A percentile compares a stretch with the other conserved stretches of the same genome.
phyloP scores from a whole-genome alignment of 2,797 vertebrate species.

The Zalophus californianus region DNA sequence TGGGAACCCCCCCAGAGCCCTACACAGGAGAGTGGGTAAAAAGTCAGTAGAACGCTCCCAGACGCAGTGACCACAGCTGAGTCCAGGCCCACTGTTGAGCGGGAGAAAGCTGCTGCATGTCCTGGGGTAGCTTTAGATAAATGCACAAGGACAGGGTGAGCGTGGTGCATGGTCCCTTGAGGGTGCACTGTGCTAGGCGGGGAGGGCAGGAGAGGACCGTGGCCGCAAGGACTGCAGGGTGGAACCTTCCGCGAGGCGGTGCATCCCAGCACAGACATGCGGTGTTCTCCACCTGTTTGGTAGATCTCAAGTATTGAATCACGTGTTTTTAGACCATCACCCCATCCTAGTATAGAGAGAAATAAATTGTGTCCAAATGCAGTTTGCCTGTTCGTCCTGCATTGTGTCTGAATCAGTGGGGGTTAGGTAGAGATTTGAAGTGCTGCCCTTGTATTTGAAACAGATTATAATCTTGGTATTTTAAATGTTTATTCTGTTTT shows the following conservation, averaged over 20 bases:
- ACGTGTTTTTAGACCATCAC: neutral
- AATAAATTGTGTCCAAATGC: neutral
- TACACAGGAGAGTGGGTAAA: fast-evolving
- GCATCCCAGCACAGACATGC: neutral
- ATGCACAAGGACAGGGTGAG: neutral
- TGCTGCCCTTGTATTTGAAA: neutral
- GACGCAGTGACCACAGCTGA: neutral
- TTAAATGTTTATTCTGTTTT: neutral
- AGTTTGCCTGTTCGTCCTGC: neutral
- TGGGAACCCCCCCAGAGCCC: neutral
- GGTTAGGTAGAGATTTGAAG: neutral
- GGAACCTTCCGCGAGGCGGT: neutral
- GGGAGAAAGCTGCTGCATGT: neutral
- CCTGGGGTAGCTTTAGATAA: neutral
- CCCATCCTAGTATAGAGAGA: neutral
- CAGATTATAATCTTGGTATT: neutral
- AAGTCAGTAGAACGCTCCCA: neutral
- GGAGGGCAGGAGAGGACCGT: fast-evolving
- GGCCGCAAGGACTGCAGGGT: too few species aligned
- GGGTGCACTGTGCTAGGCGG: neutral
- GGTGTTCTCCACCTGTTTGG: neutral
- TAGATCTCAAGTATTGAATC: neutral
- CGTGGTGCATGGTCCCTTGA: neutral
- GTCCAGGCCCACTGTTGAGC: too few species aligned
- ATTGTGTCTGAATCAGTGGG: neutral